These are phyloP conservation scores for Agonopterix alstromeriana DNA, from an alignment of 2,888 invertebrate species.

Conservation along the genomic window DNA sequence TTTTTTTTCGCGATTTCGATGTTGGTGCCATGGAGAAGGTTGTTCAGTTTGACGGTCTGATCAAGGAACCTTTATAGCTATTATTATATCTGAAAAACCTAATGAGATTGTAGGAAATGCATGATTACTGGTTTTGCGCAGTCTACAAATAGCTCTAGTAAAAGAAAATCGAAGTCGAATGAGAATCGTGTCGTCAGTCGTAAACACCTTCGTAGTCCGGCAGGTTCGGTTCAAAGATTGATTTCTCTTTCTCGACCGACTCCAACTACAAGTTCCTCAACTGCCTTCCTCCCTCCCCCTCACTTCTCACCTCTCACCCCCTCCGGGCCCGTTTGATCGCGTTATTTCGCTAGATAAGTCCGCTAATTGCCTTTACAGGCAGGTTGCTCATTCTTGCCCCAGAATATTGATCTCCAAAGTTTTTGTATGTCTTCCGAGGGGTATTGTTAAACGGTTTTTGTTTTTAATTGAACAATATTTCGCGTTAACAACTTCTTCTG, in stretches of 20 bases:
- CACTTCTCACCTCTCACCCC: constrained; percentile 9
- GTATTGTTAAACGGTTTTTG: constrained; percentile 53
- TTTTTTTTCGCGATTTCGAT: no score
- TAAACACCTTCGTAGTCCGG: constrained; percentile 26
- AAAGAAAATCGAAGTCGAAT: no score
- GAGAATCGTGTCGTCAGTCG: constrained; percentile 25
- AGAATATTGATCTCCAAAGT: constrained; percentile 59
- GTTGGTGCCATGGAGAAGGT: no score
- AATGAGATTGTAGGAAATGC: no score
- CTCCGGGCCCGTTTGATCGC: constrained; percentile 45
- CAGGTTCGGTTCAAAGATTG: constrained; percentile 60
- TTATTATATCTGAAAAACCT: no score
- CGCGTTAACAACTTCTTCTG: constrained; percentile 12
- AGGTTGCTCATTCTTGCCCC: constrained; percentile 59
- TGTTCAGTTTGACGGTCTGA: no score
- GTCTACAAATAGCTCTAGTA: no score
- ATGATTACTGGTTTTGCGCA: no score
- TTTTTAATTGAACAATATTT: constrained; percentile 42
- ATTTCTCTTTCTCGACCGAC: constrained; percentile 53
- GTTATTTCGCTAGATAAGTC: constrained; percentile 63
- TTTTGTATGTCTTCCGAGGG: constrained; percentile 62
- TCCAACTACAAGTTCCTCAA: constrained; percentile 33
- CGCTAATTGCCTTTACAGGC: constrained; percentile 63
- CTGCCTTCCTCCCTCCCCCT: constrained; percentile 17
- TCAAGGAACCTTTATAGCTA: no score